phyloP scores from a whole-genome alignment of 2,113 vertebrate genomes.

The Dasyprocta punctata region DNA sequence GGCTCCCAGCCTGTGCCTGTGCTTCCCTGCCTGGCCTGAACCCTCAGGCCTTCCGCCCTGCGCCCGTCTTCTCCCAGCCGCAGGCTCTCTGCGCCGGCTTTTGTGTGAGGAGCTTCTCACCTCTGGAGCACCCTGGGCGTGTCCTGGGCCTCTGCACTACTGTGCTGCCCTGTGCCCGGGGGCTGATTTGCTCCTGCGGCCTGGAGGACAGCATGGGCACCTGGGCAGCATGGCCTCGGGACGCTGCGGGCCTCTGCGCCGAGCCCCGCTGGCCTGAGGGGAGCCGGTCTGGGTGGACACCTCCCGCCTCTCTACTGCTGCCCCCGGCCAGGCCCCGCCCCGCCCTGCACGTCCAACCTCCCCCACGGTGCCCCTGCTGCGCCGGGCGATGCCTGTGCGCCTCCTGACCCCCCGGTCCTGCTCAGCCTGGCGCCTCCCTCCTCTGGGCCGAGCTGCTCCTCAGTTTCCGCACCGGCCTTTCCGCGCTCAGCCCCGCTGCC shows the following conservation, averaged over 20 bases:
- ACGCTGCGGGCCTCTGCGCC: not conserved
- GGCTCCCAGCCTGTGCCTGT: not conserved
- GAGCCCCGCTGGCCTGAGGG: not conserved
- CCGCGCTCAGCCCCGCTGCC: not conserved
- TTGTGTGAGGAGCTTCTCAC: no score
- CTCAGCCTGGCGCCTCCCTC: not conserved
- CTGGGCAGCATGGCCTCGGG: not conserved
- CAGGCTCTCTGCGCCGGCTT: not conserved
- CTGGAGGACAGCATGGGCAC: no score
- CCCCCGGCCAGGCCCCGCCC: not conserved
- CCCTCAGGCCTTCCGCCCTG: no score
- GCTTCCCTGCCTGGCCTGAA: not conserved
- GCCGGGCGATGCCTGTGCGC: not conserved
- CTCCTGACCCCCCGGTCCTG: not conserved
- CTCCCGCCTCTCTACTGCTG: not conserved
- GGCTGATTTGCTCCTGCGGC: not conserved
- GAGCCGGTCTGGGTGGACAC: not conserved
- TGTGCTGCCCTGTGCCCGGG: no score
- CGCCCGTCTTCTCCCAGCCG: not conserved
- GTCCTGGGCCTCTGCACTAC: rapidly evolving
- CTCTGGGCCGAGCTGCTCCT: not conserved
- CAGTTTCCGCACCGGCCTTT: not conserved
- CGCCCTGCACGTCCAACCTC: not conserved
- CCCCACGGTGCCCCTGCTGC: rapidly evolving
- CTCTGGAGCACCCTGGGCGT: not conserved